Base-by-base conservation (phyloP, 2,888 invertebrate genomes). In the Gasteruption jaculator region DNA sequence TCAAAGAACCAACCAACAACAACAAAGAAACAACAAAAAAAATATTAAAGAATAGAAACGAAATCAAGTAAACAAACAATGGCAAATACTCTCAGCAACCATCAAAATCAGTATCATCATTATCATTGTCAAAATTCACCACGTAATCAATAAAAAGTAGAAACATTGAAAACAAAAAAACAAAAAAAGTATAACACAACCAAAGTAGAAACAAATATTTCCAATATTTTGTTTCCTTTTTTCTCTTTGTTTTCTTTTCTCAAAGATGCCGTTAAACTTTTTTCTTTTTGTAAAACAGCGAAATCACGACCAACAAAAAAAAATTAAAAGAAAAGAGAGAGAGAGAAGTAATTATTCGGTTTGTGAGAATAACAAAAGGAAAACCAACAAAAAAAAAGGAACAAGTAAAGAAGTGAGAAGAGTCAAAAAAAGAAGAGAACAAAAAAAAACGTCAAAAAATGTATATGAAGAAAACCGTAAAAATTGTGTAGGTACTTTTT, bases 71-170 rank as follows among this genome's bases (percentile, higher is more conserved):
- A 46, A 64, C 64, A 63, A 64, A 63, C 63, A 65, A 58, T 54
- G 53, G 53, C 58, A 60, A 66, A 55, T 64, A n/a, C 63, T 65
- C 58, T 68, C 64, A 67, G 62, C 66, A 68, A 66, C 61, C 61
- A 63, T 67, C 68, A 69, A 63, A 63, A 65, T 60, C 59, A 60
- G 54, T 59, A 56, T 60, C 58, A 62, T 49, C 54, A 51, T 60
- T 56, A 60, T 59, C 53, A 61, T 50, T 50, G 50, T 54, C 45
- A 52, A 49, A 50, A 56, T 48, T 50, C 50, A 43, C 48, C 43
- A 49, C 54, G 56, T 52, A 55, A 54, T 53, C 49, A 56, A 55
- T 49, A 59, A 58, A 58, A 58, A 56, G 52, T 50, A 54, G 55
- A 56, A 58, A 61, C 52, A 56, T n/a, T n/a, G 52, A 53, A 49